A percentile compares a stretch with the other conserved stretches of the same genome.
phyloP scores from a whole-genome alignment of 2,113 vertebrate species.

The Oncorhynchus nerka region DNA sequence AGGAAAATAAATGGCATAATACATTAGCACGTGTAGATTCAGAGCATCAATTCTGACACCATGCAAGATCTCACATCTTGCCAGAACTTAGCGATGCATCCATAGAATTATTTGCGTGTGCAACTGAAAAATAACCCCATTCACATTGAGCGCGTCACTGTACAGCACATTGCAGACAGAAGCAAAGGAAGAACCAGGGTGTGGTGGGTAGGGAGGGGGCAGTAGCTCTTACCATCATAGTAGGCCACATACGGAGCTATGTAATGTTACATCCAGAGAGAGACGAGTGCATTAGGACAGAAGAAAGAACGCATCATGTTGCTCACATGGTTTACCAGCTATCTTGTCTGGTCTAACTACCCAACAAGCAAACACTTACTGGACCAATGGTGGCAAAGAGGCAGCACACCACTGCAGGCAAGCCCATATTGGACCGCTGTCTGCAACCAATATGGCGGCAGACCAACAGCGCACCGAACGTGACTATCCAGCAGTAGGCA shows the following conservation, averaged over 20 bases:
- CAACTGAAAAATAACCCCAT: not conserved
- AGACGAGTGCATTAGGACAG: slow-evolving; percentile 63
- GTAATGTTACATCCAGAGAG: slow-evolving; percentile 49
- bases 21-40: no score
- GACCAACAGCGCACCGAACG: no score
- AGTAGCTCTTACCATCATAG: slow-evolving; percentile 77
- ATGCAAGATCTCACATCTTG: not conserved
- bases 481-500: no score
- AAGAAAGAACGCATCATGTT: slow-evolving; percentile 55
- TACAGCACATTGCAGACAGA: slow-evolving; percentile 30
- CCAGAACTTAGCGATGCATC: not conserved
- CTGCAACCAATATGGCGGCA: no score
- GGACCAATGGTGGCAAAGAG: not conserved
- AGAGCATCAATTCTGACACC: not conserved
- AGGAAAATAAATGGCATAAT: no score
- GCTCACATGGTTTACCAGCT: slow-evolving; percentile 23
- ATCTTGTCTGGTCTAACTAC: not conserved
- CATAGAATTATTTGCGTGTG: not conserved
- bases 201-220: not conserved
- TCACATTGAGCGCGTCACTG: slow-evolving; percentile 24
- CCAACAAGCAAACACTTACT: not conserved
- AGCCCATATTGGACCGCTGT: no score
- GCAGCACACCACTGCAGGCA: no score
- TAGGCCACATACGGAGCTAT: slow-evolving; percentile 82
- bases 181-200: slow-evolving; percentile 1